phyloP scores from a whole-genome alignment of 2,113 vertebrate genomes.

The Oxyruncus cristatus region DNA sequence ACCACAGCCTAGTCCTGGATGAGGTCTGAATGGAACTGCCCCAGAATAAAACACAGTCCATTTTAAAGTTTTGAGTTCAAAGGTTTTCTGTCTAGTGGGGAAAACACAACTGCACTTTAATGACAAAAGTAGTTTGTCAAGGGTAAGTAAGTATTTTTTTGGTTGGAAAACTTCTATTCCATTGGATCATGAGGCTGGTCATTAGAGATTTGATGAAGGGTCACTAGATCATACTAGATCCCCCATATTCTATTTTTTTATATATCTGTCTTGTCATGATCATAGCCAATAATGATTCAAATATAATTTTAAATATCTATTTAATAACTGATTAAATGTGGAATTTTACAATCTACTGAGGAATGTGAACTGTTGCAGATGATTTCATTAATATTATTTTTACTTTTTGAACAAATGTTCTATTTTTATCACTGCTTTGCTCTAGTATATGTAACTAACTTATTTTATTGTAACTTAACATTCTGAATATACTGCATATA shows the following conservation, averaged over 20 bases:
- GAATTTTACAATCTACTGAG: neutral
- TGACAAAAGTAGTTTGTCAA: neutral
- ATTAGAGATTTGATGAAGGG: neutral
- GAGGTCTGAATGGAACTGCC: neutral
- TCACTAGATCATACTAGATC: neutral
- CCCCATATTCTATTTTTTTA: neutral
- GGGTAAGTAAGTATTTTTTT: neutral
- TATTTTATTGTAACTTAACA: neutral
- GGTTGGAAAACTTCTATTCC: neutral
- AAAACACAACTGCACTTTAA: neutral
- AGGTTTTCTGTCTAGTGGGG: neutral
- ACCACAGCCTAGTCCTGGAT: neutral
- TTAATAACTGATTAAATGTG: neutral
- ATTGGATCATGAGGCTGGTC: neutral
- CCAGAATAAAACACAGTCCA: neutral
- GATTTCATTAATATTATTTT: neutral
- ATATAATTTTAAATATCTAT: neutral
- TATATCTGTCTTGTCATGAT: neutral
- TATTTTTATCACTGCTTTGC: neutral
- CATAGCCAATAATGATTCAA: neutral
- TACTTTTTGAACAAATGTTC: neutral
- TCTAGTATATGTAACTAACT: neutral
- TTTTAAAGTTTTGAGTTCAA: neutral
- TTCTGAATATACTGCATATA: neutral
- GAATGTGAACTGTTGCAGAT: neutral